A percentile compares a stretch with the other conserved stretches of the same genome.
phyloP scores from a whole-genome alignment of 2,888 invertebrate genomes.

The Lithophane semibrunnea region DNA sequence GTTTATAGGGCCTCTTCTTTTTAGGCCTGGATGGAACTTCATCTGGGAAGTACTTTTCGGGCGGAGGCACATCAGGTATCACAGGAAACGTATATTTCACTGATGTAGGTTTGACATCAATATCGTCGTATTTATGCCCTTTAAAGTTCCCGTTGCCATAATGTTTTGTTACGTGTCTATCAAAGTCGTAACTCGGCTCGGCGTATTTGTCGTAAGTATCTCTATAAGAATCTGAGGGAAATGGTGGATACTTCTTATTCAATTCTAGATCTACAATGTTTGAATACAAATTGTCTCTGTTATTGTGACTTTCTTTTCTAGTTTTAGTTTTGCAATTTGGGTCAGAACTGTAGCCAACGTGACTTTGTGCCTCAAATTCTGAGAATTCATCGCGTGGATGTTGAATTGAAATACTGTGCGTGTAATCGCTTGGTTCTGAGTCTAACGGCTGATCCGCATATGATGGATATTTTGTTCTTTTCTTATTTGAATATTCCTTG shows the following conservation, averaged over 20 bases:
- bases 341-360: constrained; percentile 82
- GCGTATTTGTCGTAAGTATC: constrained; percentile 81
- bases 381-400: constrained; percentile 80
- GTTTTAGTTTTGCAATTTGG: constrained; percentile 85
- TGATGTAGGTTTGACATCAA: constrained; percentile 69
- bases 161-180: constrained; percentile 76
- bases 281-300: constrained; percentile 74
- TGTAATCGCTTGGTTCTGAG: constrained; percentile 83
- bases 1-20: constrained; percentile 81
- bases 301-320: constrained; percentile 77
- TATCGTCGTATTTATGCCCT: constrained; percentile 78
- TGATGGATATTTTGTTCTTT: constrained; percentile 77
- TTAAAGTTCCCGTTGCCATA: constrained; percentile 74
- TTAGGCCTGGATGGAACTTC: constrained; percentile 80
- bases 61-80: constrained; percentile 76
- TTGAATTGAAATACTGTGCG: constrained; percentile 84
- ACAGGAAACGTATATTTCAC: constrained; percentile 75
- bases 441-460: constrained; percentile 68
- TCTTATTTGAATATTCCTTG: constrained; percentile 77
- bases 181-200: constrained; percentile 79
- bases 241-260: constrained; percentile 78
- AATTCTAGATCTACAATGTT: constrained; percentile 77
- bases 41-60: constrained; percentile 79
- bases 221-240: constrained; percentile 75
- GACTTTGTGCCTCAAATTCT: constrained; percentile 79